These are phyloP conservation scores for Yponomeuta plumbellus DNA, from an alignment of 2,888 invertebrate species.

Conservation along the genomic window DNA sequence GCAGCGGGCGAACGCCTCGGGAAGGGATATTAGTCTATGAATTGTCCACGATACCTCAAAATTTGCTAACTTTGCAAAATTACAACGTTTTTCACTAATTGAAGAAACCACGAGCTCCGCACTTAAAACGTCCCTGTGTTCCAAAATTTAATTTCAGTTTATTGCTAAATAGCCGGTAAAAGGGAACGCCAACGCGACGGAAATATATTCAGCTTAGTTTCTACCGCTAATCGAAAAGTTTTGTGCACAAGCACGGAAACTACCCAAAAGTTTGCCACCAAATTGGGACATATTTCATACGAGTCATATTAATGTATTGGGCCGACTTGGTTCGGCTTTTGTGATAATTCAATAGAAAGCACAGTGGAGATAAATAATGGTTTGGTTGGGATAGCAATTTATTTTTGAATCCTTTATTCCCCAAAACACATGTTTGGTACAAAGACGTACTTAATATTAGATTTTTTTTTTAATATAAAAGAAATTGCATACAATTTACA, in stretches of 20 bases:
- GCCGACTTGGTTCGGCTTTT: neutral
- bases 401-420: too few species aligned
- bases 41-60: too few species aligned
- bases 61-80: too few species aligned
- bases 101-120: too few species aligned
- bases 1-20: too few species aligned
- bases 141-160: neutral
- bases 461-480: too few species aligned
- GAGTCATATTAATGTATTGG: conserved; percentile 7
- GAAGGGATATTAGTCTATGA: too few species aligned
- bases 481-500: too few species aligned
- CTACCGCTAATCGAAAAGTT: conserved; percentile 10
- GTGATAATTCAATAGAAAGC: neutral
- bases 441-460: too few species aligned
- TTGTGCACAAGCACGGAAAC: conserved; percentile 4
- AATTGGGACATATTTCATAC: conserved; percentile 11
- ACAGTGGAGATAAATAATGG: neutral
- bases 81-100: too few species aligned
- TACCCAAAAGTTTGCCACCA: conserved; percentile 3
- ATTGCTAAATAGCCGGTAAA: neutral
- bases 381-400: too few species aligned
- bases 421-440: too few species aligned
- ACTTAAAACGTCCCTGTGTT: neutral
- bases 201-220: conserved; percentile 12
- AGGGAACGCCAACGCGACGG: neutral